Percentiles rank a stretch among this genome's conserved stretches.
These are phyloP conservation scores for Drosophila demipolita DNA, from an alignment of 2,888 invertebrate species.

Conservation along the genomic window DNA sequence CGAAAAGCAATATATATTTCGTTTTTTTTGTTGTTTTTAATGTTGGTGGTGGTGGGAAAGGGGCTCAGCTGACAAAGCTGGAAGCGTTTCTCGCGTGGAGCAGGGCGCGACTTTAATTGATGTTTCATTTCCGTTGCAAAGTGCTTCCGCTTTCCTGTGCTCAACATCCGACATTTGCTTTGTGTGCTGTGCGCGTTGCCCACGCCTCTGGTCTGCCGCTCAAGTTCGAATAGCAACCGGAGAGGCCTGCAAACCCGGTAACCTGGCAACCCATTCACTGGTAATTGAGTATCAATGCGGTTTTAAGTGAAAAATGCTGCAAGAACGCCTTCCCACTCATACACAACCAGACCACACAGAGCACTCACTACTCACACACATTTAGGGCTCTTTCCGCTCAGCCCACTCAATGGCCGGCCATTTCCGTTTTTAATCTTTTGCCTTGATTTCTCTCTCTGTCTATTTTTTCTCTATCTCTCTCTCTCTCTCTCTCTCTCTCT, in stretches of 20 bases:
- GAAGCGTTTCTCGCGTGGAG: constrained; percentile 19
- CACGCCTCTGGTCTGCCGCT: neutral
- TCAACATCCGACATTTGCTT: constrained; percentile 70
- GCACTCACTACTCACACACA: neutral
- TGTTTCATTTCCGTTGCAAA: constrained; percentile 82
- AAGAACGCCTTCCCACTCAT: constrained; percentile 11
- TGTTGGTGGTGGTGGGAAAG: neutral
- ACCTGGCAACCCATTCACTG: constrained; percentile 45
- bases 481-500: constrained; percentile 2
- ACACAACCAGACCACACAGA: neutral
- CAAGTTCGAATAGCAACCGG: constrained; percentile 24
- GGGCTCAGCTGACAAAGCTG: constrained; percentile 37
- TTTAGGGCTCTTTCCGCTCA: neutral
- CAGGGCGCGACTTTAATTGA: constrained; percentile 78
- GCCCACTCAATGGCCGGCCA: constrained; percentile 47
- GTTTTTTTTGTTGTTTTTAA: neutral
- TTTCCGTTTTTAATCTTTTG: constrained; percentile 76
- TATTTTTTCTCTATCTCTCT: constrained; percentile 23
- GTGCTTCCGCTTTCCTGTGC: constrained; percentile 76
- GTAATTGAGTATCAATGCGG: constrained; percentile 82
- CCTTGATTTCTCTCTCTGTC: constrained; percentile 65
- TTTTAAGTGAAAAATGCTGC: constrained; percentile 78
- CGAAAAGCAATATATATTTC: constrained; percentile 59
- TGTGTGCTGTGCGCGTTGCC: constrained; percentile 22
- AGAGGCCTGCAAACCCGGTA: constrained; percentile 22